Conservation (phyloP, 2,797 vertebrate genomes). For the Holocentrus rufus region DNA sequence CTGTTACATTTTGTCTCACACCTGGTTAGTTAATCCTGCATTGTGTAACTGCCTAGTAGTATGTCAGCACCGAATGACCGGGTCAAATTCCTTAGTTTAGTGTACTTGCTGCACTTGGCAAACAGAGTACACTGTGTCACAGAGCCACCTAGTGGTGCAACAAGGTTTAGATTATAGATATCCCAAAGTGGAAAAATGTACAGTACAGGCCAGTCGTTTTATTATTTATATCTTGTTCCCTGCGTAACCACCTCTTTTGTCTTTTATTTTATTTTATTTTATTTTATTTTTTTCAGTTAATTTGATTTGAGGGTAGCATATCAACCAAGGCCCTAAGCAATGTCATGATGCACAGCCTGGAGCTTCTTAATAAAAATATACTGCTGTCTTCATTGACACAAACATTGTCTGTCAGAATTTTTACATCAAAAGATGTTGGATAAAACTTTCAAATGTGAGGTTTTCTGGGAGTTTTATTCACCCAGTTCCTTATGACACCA, state of each 20-base stretch:
- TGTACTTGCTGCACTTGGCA: background rate
- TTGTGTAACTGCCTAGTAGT: background rate
- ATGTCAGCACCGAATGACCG: background rate
- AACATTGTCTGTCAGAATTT: too few species aligned
- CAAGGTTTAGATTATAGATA: background rate
- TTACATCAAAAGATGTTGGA: too few species aligned
- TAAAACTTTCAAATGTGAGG: too few species aligned
- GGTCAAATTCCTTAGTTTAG: background rate
- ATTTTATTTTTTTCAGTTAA: background rate
- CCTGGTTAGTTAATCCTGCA: background rate
- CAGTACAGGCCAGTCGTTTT: too few species aligned
- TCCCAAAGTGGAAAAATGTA: background rate
- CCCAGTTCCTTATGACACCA: background rate
- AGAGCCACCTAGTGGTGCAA: constrained; percentile 23
- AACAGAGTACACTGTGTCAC: background rate
- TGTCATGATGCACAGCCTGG: too few species aligned
- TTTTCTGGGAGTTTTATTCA: background rate
- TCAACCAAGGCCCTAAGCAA: too few species aligned
- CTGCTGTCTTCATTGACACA: too few species aligned
- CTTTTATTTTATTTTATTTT: background rate
- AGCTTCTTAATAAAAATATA: too few species aligned
- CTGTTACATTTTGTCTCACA: constrained; percentile 4
- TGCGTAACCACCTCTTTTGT: background rate
- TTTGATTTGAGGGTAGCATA: too few species aligned
- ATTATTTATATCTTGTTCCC: too few species aligned